phyloP scores from a whole-genome alignment of 2,113 vertebrate species.

The Panurus biarmicus region DNA sequence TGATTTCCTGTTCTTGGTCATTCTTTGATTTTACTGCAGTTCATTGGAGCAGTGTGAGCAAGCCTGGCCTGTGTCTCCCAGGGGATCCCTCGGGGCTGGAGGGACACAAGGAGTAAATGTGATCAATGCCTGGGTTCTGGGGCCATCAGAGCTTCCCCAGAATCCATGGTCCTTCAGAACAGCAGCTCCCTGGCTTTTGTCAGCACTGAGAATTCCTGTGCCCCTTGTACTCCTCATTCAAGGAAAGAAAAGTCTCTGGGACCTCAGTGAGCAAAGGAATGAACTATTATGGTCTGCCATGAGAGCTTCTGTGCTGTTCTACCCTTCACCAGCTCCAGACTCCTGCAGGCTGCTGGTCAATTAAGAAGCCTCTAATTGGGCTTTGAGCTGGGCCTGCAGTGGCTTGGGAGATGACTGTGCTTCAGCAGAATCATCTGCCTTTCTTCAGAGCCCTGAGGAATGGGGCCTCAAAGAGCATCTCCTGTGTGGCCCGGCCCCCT shows the following conservation, averaged over 20 bases:
- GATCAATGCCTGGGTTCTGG: not conserved
- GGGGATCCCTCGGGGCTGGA: not conserved
- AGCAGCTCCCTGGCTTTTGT: not conserved
- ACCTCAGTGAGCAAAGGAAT: not conserved
- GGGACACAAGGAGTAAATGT: not conserved
- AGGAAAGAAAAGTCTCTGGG: not conserved
- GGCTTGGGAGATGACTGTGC: not conserved
- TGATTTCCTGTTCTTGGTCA: not conserved
- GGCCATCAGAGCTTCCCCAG: not conserved
- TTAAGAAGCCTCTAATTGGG: constrained; percentile 2
- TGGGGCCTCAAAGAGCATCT: not conserved
- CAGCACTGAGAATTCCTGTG: not conserved
- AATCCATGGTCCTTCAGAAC: not conserved
- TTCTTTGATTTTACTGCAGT: not conserved
- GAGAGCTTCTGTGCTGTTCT: not conserved
- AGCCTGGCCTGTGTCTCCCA: not conserved
- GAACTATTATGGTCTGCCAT: not conserved
- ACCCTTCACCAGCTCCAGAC: not conserved
- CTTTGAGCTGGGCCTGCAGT: constrained; percentile 8
- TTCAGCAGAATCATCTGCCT: constrained; percentile 21
- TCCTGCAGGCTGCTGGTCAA: not conserved
- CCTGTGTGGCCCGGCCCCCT: not conserved
- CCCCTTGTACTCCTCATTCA: not conserved
- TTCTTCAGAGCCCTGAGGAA: not conserved
- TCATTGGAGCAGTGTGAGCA: not conserved